Evolutionary conservation across 2,888 invertebrate species (phyloP).

Genomic region (Timema cristinae): DNA sequence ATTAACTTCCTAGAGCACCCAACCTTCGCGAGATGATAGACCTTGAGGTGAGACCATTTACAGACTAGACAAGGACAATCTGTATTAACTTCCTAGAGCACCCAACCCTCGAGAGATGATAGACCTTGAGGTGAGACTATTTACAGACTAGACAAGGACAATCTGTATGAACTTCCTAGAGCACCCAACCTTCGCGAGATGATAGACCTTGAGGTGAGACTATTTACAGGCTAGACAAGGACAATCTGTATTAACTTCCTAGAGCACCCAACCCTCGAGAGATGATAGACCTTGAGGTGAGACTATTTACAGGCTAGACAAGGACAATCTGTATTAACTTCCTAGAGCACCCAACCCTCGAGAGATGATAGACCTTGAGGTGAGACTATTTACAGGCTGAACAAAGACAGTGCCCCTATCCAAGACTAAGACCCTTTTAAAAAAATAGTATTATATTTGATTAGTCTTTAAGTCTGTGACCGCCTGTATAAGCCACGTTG

Average conservation of each 20-base stretch:
- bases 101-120: too few relatives aligned
- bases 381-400: conserved; percentile 31
- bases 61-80: neutral
- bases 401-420: conserved; percentile 1
- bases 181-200: too few relatives aligned
- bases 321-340: conserved; percentile 66
- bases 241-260: conserved; percentile 65
- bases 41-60: neutral
- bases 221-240: conserved; percentile 45
- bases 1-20: conserved; percentile 71
- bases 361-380: conserved; percentile 8
- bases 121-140: too few relatives aligned
- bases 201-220: too few relatives aligned
- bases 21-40: conserved; percentile 40
- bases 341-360: conserved; percentile 64
- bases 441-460: too few relatives aligned
- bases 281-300: conserved; percentile 9
- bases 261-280: conserved; percentile 58
- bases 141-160: too few relatives aligned
- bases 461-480: too few relatives aligned
- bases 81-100: too few relatives aligned
- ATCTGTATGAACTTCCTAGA: too few relatives aligned
- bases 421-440: too few relatives aligned
- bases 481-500: too few relatives aligned
- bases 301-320: conserved; percentile 84